Base-by-base conservation (phyloP, 1,140 invertebrate species). In the Zaprionus lachaisei region DNA sequence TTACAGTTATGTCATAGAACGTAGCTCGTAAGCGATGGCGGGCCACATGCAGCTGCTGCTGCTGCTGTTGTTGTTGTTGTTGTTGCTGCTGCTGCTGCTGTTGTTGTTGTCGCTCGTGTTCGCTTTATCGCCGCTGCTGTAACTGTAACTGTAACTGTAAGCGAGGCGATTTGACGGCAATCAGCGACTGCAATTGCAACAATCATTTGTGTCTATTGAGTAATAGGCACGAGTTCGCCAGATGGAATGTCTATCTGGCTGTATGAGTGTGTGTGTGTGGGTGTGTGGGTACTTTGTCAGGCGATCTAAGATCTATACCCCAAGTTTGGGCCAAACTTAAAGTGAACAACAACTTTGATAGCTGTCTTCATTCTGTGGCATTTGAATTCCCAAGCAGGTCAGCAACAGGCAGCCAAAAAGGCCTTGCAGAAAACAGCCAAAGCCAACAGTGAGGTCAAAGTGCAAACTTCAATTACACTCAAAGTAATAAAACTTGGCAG, bases 1-100 rank as follows among this genome's bases (percentile, higher is more conserved):
- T 87, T 87, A 89, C 84, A 89, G 84, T 89, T 89, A 89, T 89
- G 84, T 89, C 84, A 89, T 89, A 89, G 84, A 89, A 90, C 84
- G 72, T 84, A 87, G 85, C 61, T 60, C 61, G 66, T 31, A 56
- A 68, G 49, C 57, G 44, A 54, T 56, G 67, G 49, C 64, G 54
- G 72, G 41, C 71, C 55, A 58, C 63, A 62, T 63, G 65, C 72
- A 64, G 57, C 61, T 72, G 58, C 24, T 64, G 28, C 41, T 70
- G 60, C 31, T 57, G 63, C 15, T n/a, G 38, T 22, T 62, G 72
- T 24, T 69, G 76, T 41, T 65, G 44, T 28, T 63, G 58, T 20
- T 64, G 20, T 22, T 74, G 60, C 24, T 63, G 57, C 26, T 63
- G 67, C 26, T 72, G 76, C 26, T 69, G 65, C 22, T 76, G 72